phyloP scores from a whole-genome alignment of 2,888 invertebrate species.

The Timema cristinae region DNA sequence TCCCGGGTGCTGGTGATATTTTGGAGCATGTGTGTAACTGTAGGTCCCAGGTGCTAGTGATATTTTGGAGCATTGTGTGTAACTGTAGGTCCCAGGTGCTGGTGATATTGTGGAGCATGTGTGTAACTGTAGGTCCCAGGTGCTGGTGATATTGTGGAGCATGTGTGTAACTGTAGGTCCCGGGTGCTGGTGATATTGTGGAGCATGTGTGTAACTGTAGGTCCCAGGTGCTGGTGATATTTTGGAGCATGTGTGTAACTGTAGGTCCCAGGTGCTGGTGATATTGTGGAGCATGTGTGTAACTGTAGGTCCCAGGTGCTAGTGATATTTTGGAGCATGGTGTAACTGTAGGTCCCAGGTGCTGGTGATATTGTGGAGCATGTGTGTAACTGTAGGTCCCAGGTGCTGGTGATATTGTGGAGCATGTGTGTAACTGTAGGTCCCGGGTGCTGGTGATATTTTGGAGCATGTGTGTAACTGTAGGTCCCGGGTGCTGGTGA shows the following conservation, averaged over 20 bases:
- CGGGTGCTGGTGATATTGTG: too few relatives aligned
- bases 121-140: neutral
- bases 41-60: neutral
- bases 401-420: too few relatives aligned
- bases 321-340: too few relatives aligned
- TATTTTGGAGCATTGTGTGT: constrained; percentile 43
- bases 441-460: neutral
- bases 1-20: too few relatives aligned
- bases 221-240: neutral
- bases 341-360: too few relatives aligned
- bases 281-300: neutral
- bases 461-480: constrained; percentile 44
- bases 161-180: constrained; percentile 44
- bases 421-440: neutral
- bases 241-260: constrained; percentile 44
- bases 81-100: constrained; percentile 15
- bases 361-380: neutral
- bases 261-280: too few relatives aligned
- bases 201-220: neutral
- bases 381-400: constrained; percentile 44
- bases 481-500: too few relatives aligned
- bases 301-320: neutral
- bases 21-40: neutral
- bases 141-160: neutral
- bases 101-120: too few relatives aligned